Evolutionary conservation across 2,113 vertebrate genomes (phyloP), one percentile per base, ranked within the genome.

Genomic region (Aspidoscelis tigris): DNA sequence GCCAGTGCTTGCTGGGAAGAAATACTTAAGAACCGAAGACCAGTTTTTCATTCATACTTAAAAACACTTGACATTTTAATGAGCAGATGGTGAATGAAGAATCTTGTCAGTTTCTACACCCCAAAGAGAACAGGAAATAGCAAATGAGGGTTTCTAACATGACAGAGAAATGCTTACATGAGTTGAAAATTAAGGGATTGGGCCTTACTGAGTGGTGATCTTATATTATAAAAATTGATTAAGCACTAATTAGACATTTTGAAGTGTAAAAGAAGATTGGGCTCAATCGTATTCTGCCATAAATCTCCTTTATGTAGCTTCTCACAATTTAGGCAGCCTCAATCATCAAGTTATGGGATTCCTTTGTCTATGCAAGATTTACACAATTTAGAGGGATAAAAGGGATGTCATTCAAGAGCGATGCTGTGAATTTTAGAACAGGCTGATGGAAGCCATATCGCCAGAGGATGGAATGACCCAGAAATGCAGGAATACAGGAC

Each of bases 141-240:
- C 89, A 88, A 53, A 66, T 50, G 58, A 79, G 70, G 4, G 81
- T 47, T 83, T 83, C 76, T 47, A 83, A 68, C 71, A 74, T 92
- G 89, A 92, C 82, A 84, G 84, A 92, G 90, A 89, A 91, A 89
- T 89, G 87, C 64, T 89, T 91, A 87, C 76, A 78, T 82, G 91
- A 91, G 82, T 86, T 89, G 83, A 91, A 87, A 92, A 83, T 90
- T 90, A 88, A 90, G 87, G 92, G 88, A 93, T 92, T 88, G 87
- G 80, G 80, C 84, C 74, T 82, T 81, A 86, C 4, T 85, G 24
- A 77, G 83, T 92, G 93, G 91, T 94, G 89, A 92, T 94, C 89
- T 93, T 92, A 92, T 93, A 92, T 92, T 93, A 93, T 92, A 89
- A 91, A 93, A 94, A 91, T 93, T 90, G 89, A 92, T 93, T 91